These are phyloP conservation scores for Sinocyclocheilus maitianheensis DNA, from an alignment of 2,113 vertebrate species.

Conservation along the genomic window DNA sequence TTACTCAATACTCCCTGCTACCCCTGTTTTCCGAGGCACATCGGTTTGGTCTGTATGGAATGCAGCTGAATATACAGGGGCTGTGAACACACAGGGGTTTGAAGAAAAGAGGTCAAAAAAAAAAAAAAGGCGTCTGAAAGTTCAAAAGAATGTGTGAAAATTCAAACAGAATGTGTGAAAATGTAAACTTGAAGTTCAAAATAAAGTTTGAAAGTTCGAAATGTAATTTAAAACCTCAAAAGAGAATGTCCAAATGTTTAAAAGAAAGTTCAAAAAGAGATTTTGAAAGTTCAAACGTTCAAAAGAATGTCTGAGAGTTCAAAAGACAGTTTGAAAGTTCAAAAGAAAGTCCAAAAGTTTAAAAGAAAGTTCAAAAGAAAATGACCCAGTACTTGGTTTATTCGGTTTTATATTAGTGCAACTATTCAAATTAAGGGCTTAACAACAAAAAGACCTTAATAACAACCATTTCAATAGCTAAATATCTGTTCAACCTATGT, in stretches of 20 bases:
- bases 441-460: conserved; percentile 19
- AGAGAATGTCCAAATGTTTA: background rate
- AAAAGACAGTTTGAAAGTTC: too few relatives aligned
- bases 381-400: background rate
- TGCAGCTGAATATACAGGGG: conserved; percentile 43
- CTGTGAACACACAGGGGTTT: background rate
- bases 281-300: too few relatives aligned
- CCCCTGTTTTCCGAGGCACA: conserved; percentile 62
- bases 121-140: background rate
- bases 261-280: background rate
- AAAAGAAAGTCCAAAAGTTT: too few relatives aligned
- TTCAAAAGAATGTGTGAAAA: background rate
- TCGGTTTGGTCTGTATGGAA: conserved; percentile 67
- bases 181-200: background rate
- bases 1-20: background rate
- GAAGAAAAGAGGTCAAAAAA: background rate
- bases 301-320: too few relatives aligned
- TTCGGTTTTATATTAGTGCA: background rate
- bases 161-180: background rate
- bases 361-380: background rate
- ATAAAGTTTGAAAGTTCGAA: background rate
- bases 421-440: background rate
- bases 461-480: conserved; percentile 24
- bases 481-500: background rate
- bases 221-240: background rate